Evolutionary conservation across 2,888 invertebrate genomes (phyloP).

Genomic region (Trissolcus japonicus): DNA sequence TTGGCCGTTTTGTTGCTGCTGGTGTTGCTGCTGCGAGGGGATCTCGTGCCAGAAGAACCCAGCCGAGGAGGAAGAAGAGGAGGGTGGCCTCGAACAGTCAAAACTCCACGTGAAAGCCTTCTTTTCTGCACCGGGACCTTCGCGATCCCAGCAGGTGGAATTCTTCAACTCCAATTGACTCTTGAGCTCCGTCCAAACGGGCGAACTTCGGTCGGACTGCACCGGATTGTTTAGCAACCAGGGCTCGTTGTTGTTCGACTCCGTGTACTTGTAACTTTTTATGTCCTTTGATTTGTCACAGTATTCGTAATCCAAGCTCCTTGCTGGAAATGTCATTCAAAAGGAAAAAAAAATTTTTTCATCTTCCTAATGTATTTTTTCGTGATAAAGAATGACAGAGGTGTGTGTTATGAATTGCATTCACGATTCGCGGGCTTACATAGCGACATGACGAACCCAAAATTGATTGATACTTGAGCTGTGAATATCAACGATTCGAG

Average conservation of each 20-base stretch:
- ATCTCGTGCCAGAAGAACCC: slow-evolving; percentile 69
- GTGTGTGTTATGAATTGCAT: slow-evolving; percentile 70
- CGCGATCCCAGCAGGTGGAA: slow-evolving; percentile 68
- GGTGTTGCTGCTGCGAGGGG: slow-evolving; percentile 72
- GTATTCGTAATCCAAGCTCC: slow-evolving; percentile 58
- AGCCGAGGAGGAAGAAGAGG: slow-evolving; percentile 66
- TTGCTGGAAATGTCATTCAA: slow-evolving; percentile 22
- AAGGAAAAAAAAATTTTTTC: too few species aligned
- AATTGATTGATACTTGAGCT: slow-evolving; percentile 72
- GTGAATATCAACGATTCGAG: slow-evolving; percentile 59
- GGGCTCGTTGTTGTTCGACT: slow-evolving; percentile 66
- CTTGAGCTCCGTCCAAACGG: slow-evolving; percentile 71
- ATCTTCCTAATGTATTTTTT: background rate
- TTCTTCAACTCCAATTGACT: slow-evolving; percentile 65
- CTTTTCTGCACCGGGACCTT: slow-evolving; percentile 60
- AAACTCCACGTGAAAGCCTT: slow-evolving; percentile 69
- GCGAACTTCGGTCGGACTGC: slow-evolving; percentile 62
- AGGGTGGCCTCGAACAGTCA: slow-evolving; percentile 65
- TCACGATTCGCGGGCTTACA: slow-evolving; percentile 69
- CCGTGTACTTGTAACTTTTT: slow-evolving; percentile 62
- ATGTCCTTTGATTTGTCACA: slow-evolving; percentile 58
- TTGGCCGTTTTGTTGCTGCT: slow-evolving; percentile 75
- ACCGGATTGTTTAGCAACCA: slow-evolving; percentile 61
- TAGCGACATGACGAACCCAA: slow-evolving; percentile 68
- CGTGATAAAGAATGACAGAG: slow-evolving; percentile 14